Conservation (phyloP, 2,797 vertebrate species). For the Sebastes alutus region DNA sequence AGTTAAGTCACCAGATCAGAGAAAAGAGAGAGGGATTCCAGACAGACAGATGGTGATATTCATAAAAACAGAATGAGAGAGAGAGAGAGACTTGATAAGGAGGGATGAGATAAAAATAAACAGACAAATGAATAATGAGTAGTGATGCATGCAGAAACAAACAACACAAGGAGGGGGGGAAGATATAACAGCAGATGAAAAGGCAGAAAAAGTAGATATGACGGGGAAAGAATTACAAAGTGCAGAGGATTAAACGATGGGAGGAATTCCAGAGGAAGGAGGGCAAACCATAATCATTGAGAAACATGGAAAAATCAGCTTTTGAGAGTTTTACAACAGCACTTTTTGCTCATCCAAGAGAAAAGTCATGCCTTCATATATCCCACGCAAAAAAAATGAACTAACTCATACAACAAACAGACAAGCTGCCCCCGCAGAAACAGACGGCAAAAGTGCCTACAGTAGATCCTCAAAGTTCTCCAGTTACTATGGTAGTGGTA, state of each 20-base stretch:
- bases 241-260: constrained; percentile 16
- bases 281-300: constrained; percentile 26
- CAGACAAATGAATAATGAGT: constrained; percentile 44
- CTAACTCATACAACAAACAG: constrained; percentile 40
- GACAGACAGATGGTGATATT: constrained; percentile 58
- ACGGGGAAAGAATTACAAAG: constrained; percentile 25
- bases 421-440: constrained; percentile 42
- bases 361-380: constrained; percentile 36
- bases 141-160: constrained; percentile 27
- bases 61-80: constrained; percentile 38
- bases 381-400: not conserved
- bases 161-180: not conserved
- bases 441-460: constrained; percentile 31
- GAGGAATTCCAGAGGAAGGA: not conserved
- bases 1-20: constrained; percentile 51
- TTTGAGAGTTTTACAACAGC: constrained; percentile 24
- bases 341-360: constrained; percentile 19
- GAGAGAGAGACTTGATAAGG: constrained; percentile 17
- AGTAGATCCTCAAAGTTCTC: constrained; percentile 42
- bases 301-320: constrained; percentile 46
- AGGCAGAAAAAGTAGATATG: not conserved
- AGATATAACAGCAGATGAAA: constrained; percentile 17
- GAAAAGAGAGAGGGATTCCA: constrained; percentile 38
- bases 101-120: constrained; percentile 43
- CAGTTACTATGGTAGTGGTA: constrained; percentile 70